phyloP scores from a whole-genome alignment of 2,797 vertebrate genomes.

The Peromyscus eremicus region DNA sequence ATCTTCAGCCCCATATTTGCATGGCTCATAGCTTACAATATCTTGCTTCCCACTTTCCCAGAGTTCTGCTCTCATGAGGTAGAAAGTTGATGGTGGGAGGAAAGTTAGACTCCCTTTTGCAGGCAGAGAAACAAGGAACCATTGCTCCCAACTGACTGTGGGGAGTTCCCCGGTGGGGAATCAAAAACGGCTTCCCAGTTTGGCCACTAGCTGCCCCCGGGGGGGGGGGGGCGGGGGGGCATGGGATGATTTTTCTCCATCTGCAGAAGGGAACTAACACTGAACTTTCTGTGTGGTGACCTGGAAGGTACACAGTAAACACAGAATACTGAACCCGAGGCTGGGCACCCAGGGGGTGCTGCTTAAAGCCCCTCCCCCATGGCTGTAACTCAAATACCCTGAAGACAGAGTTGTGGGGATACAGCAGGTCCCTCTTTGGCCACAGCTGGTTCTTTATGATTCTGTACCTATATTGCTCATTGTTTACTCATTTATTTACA shows the following conservation, averaged over 20 bases:
- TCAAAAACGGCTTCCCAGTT: background rate
- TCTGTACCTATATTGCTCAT: background rate
- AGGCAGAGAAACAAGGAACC: background rate
- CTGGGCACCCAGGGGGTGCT: background rate
- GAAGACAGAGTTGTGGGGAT: background rate
- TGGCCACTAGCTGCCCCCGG: background rate
- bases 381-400: background rate
- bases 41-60: background rate
- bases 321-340: background rate
- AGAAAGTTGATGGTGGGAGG: background rate
- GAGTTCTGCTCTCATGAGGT: constrained; percentile 33
- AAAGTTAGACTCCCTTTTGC: background rate
- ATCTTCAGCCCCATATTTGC: background rate
- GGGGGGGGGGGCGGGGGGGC: background rate
- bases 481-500: background rate
- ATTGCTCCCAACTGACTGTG: background rate
- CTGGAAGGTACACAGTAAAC: background rate
- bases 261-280: background rate
- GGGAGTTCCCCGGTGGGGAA: background rate
- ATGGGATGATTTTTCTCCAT: background rate
- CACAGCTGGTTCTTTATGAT: background rate
- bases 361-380: background rate
- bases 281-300: background rate
- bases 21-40: constrained; percentile 26
- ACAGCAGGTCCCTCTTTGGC: background rate